These are phyloP conservation scores for Cololabis saira DNA, from an alignment of 2,113 vertebrate genomes.

Conservation along the genomic window DNA sequence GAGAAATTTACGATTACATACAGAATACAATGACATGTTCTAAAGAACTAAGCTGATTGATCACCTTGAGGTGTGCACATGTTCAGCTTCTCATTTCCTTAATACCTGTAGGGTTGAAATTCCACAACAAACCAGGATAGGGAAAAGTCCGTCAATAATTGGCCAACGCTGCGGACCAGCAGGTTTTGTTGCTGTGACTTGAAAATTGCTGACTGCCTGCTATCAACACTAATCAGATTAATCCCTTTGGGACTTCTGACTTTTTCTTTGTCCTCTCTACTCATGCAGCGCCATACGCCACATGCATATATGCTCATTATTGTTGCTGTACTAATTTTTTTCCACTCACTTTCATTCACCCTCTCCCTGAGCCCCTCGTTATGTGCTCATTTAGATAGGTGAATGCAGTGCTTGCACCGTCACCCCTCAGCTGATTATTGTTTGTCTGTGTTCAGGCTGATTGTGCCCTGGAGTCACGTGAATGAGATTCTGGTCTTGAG, in stretches of 20 bases:
- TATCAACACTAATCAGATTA: conserved; percentile 40
- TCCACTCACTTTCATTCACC: conserved; percentile 19
- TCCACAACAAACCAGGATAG: not conserved
- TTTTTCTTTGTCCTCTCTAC: not conserved
- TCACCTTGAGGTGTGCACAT: not conserved
- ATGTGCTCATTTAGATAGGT: conserved; percentile 60
- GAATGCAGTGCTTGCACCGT: conserved; percentile 37
- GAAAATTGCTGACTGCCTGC: conserved; percentile 16
- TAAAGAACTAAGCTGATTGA: no score
- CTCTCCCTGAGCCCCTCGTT: conserved; percentile 47
- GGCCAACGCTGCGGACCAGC: not conserved
- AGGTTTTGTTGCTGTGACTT: not conserved
- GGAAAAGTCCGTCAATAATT: conserved; percentile 9
- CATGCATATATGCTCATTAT: conserved; percentile 43
- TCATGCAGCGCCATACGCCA: conserved; percentile 17
- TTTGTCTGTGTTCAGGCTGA: conserved; percentile 41
- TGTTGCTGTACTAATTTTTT: conserved; percentile 10
- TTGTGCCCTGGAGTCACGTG: conserved; percentile 50
- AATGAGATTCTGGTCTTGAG: conserved; percentile 43
- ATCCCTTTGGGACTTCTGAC: conserved; percentile 20
- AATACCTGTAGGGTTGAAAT: not conserved
- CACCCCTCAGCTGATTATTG: conserved; percentile 51
- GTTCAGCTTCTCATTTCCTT: conserved; percentile 7
- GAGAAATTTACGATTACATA: no score
- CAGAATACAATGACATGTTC: no score